These are phyloP conservation scores for Ridgeia piscesae DNA, from an alignment of 1,140 invertebrate species.

Conservation along the genomic window DNA sequence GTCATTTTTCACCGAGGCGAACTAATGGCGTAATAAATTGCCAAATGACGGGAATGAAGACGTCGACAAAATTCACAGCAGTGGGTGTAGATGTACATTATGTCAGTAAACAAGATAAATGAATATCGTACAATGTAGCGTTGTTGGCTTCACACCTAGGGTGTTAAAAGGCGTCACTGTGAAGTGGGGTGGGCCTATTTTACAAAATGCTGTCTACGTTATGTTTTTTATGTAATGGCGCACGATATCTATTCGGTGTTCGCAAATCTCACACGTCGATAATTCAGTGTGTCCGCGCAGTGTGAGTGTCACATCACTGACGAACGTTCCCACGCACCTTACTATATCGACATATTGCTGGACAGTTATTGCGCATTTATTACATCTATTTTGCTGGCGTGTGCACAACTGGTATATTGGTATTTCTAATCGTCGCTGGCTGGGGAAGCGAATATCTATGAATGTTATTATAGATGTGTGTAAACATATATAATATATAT, in stretches of 20 bases:
- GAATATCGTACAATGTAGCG: not conserved
- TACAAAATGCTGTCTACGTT: not conserved
- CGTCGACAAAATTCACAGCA: not conserved
- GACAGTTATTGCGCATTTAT: not conserved
- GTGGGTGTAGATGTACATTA: not conserved
- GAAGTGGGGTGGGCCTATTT: not conserved
- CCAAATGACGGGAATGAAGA: not conserved
- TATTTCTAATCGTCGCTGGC: not conserved
- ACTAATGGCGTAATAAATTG: not conserved
- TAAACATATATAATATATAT: too few species aligned
- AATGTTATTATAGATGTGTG: too few species aligned
- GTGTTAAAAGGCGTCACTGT: not conserved
- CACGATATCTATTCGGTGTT: not conserved
- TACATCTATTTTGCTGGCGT: not conserved
- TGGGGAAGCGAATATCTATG: not conserved
- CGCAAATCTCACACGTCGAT: not conserved
- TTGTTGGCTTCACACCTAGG: not conserved
- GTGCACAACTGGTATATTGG: not conserved
- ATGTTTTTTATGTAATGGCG: not conserved
- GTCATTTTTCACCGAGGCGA: not conserved
- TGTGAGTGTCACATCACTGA: not conserved
- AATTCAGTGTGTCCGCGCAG: not conserved
- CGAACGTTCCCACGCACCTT: not conserved
- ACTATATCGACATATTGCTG: not conserved
- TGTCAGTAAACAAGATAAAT: not conserved